Conservation (phyloP, 2,888 invertebrate species). For the Dryocosmus kuriphilus region DNA sequence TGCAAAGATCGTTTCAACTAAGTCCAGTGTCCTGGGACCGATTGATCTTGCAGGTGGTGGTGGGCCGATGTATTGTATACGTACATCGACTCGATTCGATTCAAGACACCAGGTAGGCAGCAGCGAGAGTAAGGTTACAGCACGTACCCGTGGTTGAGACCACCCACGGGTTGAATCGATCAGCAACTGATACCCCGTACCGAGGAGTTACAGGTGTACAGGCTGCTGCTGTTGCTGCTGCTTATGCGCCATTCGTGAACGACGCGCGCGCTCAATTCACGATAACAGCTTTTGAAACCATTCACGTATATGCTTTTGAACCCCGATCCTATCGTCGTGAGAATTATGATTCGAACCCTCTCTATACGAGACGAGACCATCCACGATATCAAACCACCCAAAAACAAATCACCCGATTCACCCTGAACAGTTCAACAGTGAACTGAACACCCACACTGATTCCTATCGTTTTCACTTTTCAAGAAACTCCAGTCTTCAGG, state of each 20-base stretch:
- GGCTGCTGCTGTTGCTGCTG: conserved; percentile 55
- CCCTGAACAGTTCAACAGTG: neutral
- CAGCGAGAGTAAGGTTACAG: conserved; percentile 69
- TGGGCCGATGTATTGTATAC: conserved; percentile 21
- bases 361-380: conserved; percentile 7
- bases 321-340: conserved; percentile 68
- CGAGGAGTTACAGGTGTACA: conserved; percentile 72
- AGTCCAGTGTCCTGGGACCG: conserved; percentile 36
- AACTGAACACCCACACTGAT: conserved; percentile 15
- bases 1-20: conserved; percentile 16
- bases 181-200: conserved; percentile 71
- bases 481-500: neutral
- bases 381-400: conserved; percentile 7
- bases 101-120: conserved; percentile 68
- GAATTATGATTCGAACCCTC: conserved; percentile 65
- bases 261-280: conserved; percentile 67
- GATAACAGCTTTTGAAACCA: conserved; percentile 65
- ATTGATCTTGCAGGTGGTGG: conserved; percentile 28
- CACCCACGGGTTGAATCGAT: conserved; percentile 75
- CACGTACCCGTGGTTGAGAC: conserved; percentile 68
- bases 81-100: conserved; percentile 47
- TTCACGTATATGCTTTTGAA: conserved; percentile 66
- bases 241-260: conserved; percentile 51
- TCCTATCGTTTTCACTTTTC: conserved; percentile 29
- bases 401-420: conserved; percentile 55